Base-by-base conservation (phyloP, 2,888 invertebrate genomes). In the Liodrosophila aerea region DNA sequence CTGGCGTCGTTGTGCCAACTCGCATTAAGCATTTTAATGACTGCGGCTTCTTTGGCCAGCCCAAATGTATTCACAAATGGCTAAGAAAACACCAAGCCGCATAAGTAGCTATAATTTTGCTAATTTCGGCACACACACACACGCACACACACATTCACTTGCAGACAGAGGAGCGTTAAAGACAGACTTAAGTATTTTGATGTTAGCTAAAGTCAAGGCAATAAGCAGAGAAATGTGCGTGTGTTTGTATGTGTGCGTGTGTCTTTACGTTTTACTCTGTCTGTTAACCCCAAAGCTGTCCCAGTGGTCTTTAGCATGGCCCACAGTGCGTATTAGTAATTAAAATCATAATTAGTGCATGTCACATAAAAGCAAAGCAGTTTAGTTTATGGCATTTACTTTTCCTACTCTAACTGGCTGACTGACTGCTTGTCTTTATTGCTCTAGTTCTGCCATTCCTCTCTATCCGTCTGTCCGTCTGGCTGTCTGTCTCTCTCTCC, bases 61-160 rank as follows among this genome's bases (percentile, higher is more conserved):
- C 40, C 33, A 36, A 58, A 65, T 52, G 47, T 60, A 57, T 63
- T 59, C 68, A 57, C 53, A 64, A 62, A 62, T 75, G 64, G 62
- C 73, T 57, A 56, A 64, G 66, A 70, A 64, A 64, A 64, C 73
- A 71, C 71, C 71, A 64, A 67, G 70, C 74, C 78, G 67, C 82
- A 76, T 76, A 71, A 76, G 78, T 76, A 75, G 77, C 78, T 74
- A 82, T 78, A 78, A 82, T 82, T 82, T 73, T 73, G 64, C 73
- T 74, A 82, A 82, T 82, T 76, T 82, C 59, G 56, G 63, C 52
- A 62, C 39, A 53, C 43, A 52, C 27, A 27, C 27, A 27, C 15
- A 47, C 44, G 56, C 37, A 58, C 49, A 34, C 34, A 18, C 45
- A 41, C 27, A 49, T n/a, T n/a, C 34, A 39, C 37, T 50, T 11